Evolutionary conservation across 2,888 invertebrate genomes (phyloP).

Genomic region (Choristoneura rosaceana): DNA sequence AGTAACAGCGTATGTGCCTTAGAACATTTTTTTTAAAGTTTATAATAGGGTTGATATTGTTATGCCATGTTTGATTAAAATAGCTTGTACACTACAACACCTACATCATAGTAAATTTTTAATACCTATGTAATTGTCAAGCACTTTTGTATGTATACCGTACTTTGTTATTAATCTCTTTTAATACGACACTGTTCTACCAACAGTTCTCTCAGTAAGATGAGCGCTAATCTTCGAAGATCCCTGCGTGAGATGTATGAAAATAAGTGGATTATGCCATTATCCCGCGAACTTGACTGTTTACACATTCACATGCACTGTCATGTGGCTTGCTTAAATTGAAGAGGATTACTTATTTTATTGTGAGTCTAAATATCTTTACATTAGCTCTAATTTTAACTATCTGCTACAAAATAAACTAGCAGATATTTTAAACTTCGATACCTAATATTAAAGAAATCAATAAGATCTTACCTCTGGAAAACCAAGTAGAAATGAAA

Average conservation of each 20-base stretch:
- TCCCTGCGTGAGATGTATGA: slow-evolving; percentile 39
- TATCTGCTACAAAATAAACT: neutral
- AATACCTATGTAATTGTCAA: too few relatives aligned
- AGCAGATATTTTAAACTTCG: too few relatives aligned
- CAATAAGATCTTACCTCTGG: neutral
- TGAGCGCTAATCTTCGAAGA: slow-evolving; percentile 30
- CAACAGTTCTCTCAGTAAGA: slow-evolving; percentile 12
- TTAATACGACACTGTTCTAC: slow-evolving; percentile 7
- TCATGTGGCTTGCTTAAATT: slow-evolving; percentile 7
- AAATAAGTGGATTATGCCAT: slow-evolving; percentile 36
- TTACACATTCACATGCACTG: slow-evolving; percentile 18
- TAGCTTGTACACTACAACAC: neutral
- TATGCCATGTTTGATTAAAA: too few relatives aligned
- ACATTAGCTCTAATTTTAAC: neutral
- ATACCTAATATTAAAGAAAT: neutral
- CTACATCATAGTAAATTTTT: neutral
- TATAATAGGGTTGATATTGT: too few relatives aligned
- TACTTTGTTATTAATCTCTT: slow-evolving; percentile 6
- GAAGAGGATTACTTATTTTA: slow-evolving; percentile 4
- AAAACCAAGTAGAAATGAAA: too few relatives aligned
- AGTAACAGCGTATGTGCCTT: too few relatives aligned
- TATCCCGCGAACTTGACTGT: slow-evolving; percentile 31
- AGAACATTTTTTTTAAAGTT: too few relatives aligned
- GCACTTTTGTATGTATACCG: neutral
- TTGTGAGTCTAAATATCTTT: neutral